Conservation (phyloP, 2,888 invertebrate genomes). For the Ochropleura plecta region DNA sequence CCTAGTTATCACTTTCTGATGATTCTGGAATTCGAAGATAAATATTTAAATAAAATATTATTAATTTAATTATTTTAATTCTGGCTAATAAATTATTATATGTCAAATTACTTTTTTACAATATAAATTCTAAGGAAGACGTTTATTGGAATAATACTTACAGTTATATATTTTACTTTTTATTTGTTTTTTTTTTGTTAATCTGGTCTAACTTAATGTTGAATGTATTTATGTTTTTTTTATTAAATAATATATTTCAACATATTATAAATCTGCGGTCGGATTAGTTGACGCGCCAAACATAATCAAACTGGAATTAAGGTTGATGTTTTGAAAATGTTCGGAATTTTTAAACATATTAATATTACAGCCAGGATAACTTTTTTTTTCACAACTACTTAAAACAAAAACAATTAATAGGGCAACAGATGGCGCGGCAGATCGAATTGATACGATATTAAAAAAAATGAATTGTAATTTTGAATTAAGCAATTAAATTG, state of each 20-base stretch:
- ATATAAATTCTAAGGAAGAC: slow-evolving; percentile 78
- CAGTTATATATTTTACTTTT: slow-evolving; percentile 36
- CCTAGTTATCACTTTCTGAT: neutral
- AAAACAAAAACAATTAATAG: neutral
- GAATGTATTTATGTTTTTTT: neutral
- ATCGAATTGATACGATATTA: neutral
- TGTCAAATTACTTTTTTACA: slow-evolving; percentile 39
- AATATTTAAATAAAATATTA: slow-evolving; percentile 2
- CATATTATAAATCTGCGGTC: neutral
- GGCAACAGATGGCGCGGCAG: neutral
- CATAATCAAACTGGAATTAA: neutral
- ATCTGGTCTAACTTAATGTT: neutral
- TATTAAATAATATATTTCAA: neutral
- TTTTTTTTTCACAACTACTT: no score
- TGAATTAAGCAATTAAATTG: slow-evolving; percentile 28
- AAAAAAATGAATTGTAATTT: neutral
- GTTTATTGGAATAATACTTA: slow-evolving; percentile 65
- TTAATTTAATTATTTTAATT: slow-evolving; percentile 17
- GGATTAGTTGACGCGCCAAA: neutral
- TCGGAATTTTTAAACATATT: neutral
- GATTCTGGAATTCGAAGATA: neutral
- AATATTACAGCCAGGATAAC: no score
- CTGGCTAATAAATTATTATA: slow-evolving; percentile 29
- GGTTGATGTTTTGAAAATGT: neutral
- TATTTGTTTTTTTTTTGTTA: slow-evolving; percentile 14